Conservation (phyloP, 2,113 vertebrate species). For the Pseudopipra pipra region DNA sequence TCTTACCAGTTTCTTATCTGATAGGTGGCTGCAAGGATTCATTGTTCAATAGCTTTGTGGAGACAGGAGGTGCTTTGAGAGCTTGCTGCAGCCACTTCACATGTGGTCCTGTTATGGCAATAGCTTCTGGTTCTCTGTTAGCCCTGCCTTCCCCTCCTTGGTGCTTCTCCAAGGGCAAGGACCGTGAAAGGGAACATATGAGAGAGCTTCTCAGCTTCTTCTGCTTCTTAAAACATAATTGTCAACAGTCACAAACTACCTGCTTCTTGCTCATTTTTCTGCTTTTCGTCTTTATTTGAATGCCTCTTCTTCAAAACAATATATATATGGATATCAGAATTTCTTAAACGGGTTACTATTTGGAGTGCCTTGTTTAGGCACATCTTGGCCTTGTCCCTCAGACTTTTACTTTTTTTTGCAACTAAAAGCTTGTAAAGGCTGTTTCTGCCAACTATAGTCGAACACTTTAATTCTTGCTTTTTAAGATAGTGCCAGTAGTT, state of each 20-base stretch:
- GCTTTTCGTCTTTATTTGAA: neutral
- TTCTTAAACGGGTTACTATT: neutral
- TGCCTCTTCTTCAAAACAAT: neutral
- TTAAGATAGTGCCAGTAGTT: neutral
- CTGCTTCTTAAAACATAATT: rapidly evolving
- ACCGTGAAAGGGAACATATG: neutral
- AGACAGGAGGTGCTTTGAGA: neutral
- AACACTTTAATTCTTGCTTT: neutral
- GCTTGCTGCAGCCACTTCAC: neutral
- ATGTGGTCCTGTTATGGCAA: rapidly evolving
- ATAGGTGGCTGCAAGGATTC: neutral
- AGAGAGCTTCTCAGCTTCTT: neutral
- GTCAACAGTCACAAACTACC: neutral
- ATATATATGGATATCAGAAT: neutral
- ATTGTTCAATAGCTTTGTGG: neutral
- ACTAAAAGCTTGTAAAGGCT: neutral
- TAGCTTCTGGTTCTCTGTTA: neutral
- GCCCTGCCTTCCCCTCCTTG: neutral
- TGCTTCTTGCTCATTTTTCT: neutral
- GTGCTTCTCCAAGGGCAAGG: neutral
- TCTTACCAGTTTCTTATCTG: neutral
- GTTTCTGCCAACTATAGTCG: neutral
- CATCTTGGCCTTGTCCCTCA: neutral
- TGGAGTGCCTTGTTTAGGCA: neutral
- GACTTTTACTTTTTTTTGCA: neutral